A percentile compares a stretch with the other conserved stretches of the same genome.
Conservation (phyloP, 2,888 invertebrate species). For the Agrotis exclamationis region DNA sequence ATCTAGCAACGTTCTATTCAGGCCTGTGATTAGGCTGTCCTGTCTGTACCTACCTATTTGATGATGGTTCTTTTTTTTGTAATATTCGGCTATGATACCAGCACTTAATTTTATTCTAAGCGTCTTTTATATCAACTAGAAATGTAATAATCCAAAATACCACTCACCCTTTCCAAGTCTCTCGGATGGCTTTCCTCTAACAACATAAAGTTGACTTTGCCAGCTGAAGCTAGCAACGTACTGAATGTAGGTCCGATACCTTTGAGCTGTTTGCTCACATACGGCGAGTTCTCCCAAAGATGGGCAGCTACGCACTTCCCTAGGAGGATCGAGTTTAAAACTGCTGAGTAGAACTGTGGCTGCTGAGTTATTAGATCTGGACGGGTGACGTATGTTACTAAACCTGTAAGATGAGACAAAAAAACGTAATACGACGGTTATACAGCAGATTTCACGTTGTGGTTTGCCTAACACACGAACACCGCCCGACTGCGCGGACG, state of each 20-base stretch:
- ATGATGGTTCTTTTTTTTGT: neutral
- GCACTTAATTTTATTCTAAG: neutral
- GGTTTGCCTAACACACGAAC: no score
- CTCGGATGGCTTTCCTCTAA: slow-evolving; percentile 93
- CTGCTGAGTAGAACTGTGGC: slow-evolving; percentile 86
- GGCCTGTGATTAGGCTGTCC: neutral
- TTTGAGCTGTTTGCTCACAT: slow-evolving; percentile 93
- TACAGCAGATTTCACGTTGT: no score
- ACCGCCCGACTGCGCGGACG: no score
- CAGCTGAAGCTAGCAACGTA: slow-evolving; percentile 92
- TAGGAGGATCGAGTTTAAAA: slow-evolving; percentile 92
- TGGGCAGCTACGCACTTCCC: slow-evolving; percentile 93
- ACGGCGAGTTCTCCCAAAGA: slow-evolving; percentile 94
- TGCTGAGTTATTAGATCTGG: slow-evolving; percentile 73
- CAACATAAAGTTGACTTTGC: slow-evolving; percentile 92
- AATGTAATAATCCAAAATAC: neutral
- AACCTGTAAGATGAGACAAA: slow-evolving; percentile 79
- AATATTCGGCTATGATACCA: neutral
- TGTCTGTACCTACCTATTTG: neutral
- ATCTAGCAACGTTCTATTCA: no score
- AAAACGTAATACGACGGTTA: no score
- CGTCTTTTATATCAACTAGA: neutral
- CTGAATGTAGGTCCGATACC: slow-evolving; percentile 94
- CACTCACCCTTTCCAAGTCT: slow-evolving; percentile 93
- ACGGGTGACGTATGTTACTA: slow-evolving; percentile 90